Base-by-base conservation (phyloP, 2,888 invertebrate species). In the Drepanosiphum platanoidis region DNA sequence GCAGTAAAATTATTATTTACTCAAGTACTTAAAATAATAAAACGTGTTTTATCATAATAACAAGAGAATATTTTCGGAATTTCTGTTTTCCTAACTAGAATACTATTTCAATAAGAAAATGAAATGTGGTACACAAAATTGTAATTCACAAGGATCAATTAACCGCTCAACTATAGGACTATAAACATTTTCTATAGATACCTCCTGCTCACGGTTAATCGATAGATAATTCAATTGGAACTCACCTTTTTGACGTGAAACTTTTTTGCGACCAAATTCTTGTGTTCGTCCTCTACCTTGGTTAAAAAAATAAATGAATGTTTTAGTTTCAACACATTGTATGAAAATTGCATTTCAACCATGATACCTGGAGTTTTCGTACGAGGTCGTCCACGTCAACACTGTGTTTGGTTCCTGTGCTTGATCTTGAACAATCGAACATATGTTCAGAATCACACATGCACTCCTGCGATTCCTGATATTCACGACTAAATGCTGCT, bases 371-470 rank as follows among this genome's bases (percentile, higher is more conserved):
- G 87, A 92, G 90, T 87, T 91, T 91, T 87, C 92, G 91, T 87
- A 95, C 92, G 87, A 94, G 93, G 87, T 93, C 92, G 88, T 94
- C 93, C 86, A 95, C 91, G 86, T 93, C 92, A 4, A 92, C 90
- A 87, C 92, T 91, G 32, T 89, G 88, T 58, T 90, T 89, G 61
- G 80, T 87, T n/a, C 81, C 72, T 8, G 74, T 80, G 78, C 42
- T 87, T 30, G 84, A 86, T 89, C 98, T 98, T 66, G 81, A 86
- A 89, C 98, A 98, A 89, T 95, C 94, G 90, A 97, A 95, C 97
- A 97, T 99, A 90, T 99, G 99, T 89, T 99, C 99, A 22, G 94
- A 94, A 89, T 99, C 99, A 88, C 99, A 99, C 93, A 98, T 96
- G 90, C 99, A 99, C 87, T 97, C 95, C 90, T 98, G 97, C 1